Percentiles rank a stretch among this genome's conserved stretches.
Conservation (phyloP, 2,797 vertebrate genomes). For the Falco cherrug region DNA sequence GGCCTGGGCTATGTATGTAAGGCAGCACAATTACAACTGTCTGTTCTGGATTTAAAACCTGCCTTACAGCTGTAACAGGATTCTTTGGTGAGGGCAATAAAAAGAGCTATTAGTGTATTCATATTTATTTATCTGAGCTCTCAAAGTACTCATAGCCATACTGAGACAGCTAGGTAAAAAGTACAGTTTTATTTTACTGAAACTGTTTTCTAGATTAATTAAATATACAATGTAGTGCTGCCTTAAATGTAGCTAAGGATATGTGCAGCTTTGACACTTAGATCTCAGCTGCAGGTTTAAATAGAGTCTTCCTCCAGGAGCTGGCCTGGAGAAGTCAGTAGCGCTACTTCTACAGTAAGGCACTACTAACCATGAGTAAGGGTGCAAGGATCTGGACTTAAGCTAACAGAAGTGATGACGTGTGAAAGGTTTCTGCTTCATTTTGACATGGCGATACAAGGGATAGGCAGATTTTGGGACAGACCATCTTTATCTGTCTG, state of each 20-base stretch:
- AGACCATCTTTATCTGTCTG: constrained; percentile 65
- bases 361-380: background rate
- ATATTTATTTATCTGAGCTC: background rate
- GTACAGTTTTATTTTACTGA: background rate
- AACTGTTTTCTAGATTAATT: background rate
- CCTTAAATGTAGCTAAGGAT: background rate
- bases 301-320: background rate
- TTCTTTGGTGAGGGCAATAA: constrained; percentile 7
- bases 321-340: background rate
- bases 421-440: constrained; percentile 74
- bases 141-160: background rate
- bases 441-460: constrained; percentile 70
- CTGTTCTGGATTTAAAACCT: constrained; percentile 41
- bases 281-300: background rate
- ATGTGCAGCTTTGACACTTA: background rate
- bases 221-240: background rate
- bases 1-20: background rate
- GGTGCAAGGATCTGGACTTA: constrained; percentile 20
- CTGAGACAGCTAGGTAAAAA: background rate
- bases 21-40: background rate
- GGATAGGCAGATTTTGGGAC: constrained; percentile 63
- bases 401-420: constrained; percentile 75
- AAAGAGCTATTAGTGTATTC: background rate
- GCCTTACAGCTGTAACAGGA: background rate
- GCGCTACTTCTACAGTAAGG: background rate